These are phyloP conservation scores for Branchipolynoe longqiensis DNA, from an alignment of 2,888 invertebrate genomes.

Conservation along the genomic window DNA sequence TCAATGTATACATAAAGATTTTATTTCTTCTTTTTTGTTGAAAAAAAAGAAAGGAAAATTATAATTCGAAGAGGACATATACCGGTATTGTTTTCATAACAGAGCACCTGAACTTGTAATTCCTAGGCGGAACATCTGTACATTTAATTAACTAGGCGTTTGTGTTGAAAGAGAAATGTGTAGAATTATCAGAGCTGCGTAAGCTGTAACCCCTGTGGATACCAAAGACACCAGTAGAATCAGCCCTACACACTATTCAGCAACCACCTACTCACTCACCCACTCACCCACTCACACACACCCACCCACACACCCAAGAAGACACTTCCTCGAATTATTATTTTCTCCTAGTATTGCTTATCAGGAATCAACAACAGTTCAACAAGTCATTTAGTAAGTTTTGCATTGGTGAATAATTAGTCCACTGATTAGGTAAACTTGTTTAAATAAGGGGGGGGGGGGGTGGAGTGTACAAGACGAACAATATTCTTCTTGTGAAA, in stretches of 20 bases:
- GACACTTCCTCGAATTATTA: too few species aligned
- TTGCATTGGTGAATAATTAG: constrained; percentile 15
- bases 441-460: too few species aligned
- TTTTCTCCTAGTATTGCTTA: constrained; percentile 20
- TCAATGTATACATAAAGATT: constrained; percentile 27
- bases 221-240: too few species aligned
- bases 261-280: too few species aligned
- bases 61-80: background rate
- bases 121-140: background rate
- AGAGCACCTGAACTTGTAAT: constrained; percentile 23
- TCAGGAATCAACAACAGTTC: constrained; percentile 30
- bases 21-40: too few species aligned
- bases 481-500: background rate
- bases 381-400: constrained; percentile 15
- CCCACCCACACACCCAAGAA: too few species aligned
- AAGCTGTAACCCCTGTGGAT: too few species aligned
- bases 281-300: too few species aligned
- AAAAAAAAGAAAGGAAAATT: constrained; percentile 13
- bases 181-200: constrained; percentile 16
- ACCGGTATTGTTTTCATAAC: constrained; percentile 8
- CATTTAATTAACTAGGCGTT: background rate
- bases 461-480: background rate
- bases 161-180: constrained; percentile 9
- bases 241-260: too few species aligned
- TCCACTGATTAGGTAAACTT: background rate